A percentile compares a stretch with the other conserved stretches of the same genome.
Evolutionary conservation across 2,797 vertebrate species (phyloP).

Genomic region (Enteromius afrohamiltoni): DNA sequence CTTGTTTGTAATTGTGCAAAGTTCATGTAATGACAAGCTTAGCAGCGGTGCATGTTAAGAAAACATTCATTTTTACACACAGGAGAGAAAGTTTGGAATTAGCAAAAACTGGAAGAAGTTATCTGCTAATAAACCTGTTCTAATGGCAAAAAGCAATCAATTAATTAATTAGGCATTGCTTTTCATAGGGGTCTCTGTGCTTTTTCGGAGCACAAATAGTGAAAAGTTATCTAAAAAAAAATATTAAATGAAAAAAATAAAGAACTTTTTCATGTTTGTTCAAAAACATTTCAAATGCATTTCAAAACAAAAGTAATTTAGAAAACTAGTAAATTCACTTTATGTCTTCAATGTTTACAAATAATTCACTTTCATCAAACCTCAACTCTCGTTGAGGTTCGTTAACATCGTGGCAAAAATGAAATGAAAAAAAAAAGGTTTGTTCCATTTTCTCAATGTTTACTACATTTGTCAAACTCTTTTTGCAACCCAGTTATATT

Average conservation of each 20-base stretch:
- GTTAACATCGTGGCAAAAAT: not conserved
- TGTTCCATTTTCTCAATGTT: not conserved
- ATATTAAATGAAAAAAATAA: not conserved
- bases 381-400: too few species aligned
- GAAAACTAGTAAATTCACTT: not conserved
- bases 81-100: not conserved
- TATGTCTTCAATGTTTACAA: not conserved
- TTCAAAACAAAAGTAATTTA: too few species aligned
- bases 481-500: not conserved
- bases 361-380: not conserved
- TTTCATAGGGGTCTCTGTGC: not conserved
- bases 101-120: not conserved
- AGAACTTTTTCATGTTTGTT: not conserved
- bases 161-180: not conserved
- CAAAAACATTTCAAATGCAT: not conserved
- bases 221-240: not conserved
- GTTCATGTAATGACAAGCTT: not conserved
- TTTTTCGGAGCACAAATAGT: not conserved
- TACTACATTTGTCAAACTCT: not conserved
- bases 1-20: constrained; percentile 16
- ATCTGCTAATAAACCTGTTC: not conserved
- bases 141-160: not conserved
- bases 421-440: not conserved
- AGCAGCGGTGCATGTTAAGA: not conserved
- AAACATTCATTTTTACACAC: not conserved